Evolutionary conservation across 2,888 invertebrate species (phyloP), one percentile per base, ranked within the genome.

Genomic region (Sinodicranocentrus sp.): DNA sequence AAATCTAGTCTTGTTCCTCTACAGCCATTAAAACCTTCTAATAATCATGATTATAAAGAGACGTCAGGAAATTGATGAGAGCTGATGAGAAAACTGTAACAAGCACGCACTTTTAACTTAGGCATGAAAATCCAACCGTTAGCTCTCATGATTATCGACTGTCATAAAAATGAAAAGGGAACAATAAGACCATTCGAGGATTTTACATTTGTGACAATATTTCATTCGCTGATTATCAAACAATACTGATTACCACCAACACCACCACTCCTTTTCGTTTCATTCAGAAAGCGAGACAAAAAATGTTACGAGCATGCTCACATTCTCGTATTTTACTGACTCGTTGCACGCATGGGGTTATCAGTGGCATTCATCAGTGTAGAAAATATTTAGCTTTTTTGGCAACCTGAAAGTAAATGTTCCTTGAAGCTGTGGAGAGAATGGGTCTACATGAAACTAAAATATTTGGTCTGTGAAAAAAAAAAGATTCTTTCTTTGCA

Each of bases 291-390:
- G 10, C 8, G 10, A 57, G 17, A 52, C 52, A 59, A 59, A 59
- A 59, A 65, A 17, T 21, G 28, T 65, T 52, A 76, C 44, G 43
- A 25, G 57, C 28, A 68, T 68, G 68, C 63, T 57, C 57, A 15
- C 59, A 5, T 17, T 26, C 25, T 13, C n/a, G n/a, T 25, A 23
- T 10, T 43, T 65, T 73, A 73, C 80, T 73, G 73, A 25, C 57
- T 73, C 61, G 73, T 6, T 67, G 57, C 80, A 73, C 72, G 73
- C 73, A 80, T 73, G 80, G 80, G 80, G 80, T 73, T 79, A 79
- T 84, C 80, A 76, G 80, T 65, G 54, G 39, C 75, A 67, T 70
- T 70, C 44, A 84, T 75, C 77, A 75, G 48, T n/a, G 44, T 72
- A 25, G 52, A 54, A 68, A 68, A 48, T 68, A 26, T 63, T 54